phyloP scores from a whole-genome alignment of 2,113 vertebrate genomes.

The Orcinus orca region DNA sequence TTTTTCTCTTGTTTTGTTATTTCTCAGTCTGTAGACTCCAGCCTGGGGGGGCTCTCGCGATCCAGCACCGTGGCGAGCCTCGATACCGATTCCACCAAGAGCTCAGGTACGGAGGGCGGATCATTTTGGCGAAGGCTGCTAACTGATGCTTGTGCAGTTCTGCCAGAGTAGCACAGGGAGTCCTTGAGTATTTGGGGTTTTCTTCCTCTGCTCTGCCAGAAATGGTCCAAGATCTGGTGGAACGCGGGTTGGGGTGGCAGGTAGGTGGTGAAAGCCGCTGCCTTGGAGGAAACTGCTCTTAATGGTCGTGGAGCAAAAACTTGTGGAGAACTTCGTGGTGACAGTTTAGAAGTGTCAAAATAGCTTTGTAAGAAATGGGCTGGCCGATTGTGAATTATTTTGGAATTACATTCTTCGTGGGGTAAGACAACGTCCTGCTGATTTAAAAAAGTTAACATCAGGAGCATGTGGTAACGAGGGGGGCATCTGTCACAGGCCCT shows the following conservation, averaged over 20 bases:
- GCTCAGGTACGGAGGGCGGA: conserved; percentile 87
- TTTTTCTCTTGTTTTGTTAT: not conserved
- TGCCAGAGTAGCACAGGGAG: rapidly evolving
- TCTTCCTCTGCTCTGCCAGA: not conserved
- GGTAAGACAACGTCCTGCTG: not conserved
- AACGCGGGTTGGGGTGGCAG: rapidly evolving
- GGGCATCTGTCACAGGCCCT: not conserved
- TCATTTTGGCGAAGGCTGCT: rapidly evolving
- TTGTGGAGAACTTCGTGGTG: not conserved
- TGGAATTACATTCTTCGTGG: not conserved
- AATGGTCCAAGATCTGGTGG: not conserved
- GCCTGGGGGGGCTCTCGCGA: conserved; percentile 96
- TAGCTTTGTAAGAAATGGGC: not conserved
- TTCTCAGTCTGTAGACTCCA: conserved; percentile 97
- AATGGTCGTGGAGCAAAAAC: not conserved
- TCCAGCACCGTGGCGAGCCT: conserved; percentile 98
- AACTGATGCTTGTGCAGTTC: rapidly evolving
- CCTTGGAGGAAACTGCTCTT: not conserved
- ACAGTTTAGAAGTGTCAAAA: not conserved
- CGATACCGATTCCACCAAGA: conserved; percentile 97
- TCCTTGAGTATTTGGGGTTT: not conserved
- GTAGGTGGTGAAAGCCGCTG: rapidly evolving
- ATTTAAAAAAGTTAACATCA: no score
- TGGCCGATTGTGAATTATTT: not conserved
- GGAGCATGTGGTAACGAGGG: not conserved